These are phyloP conservation scores for Tapera naevia DNA, from an alignment of 2,797 vertebrate genomes.

Conservation along the genomic window DNA sequence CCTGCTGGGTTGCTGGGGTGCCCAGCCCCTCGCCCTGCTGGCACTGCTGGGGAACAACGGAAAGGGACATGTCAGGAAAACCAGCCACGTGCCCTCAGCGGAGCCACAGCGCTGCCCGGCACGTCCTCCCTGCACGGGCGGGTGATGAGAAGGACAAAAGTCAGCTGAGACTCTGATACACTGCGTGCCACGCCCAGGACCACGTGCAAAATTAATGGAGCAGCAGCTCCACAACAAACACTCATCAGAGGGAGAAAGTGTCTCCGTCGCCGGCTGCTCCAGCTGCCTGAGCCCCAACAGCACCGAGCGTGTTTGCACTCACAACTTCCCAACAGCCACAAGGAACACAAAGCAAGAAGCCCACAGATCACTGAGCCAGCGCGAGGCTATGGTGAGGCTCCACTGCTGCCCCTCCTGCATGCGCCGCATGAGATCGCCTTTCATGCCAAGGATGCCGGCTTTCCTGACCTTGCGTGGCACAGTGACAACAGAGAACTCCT, in stretches of 20 bases:
- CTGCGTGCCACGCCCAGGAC: not conserved
- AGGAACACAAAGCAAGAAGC: not conserved
- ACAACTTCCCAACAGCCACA: not conserved
- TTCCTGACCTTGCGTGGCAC: not conserved
- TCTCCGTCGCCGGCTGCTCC: not conserved
- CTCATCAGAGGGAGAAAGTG: fast-evolving
- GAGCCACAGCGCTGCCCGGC: too few species aligned
- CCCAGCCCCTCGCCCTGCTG: fast-evolving
- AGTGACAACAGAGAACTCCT: not conserved
- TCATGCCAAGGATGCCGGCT: not conserved
- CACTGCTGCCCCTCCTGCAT: not conserved
- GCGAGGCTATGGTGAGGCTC: not conserved
- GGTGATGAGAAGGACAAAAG: not conserved
- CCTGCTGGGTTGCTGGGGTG: not conserved
- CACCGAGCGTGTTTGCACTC: fast-evolving
- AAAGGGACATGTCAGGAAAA: fast-evolving
- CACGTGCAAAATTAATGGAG: not conserved
- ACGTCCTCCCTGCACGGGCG: not conserved
- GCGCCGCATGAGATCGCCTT: fast-evolving
- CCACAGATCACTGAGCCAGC: not conserved
- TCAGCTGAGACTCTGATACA: constrained; percentile 11
- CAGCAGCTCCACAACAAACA: fast-evolving
- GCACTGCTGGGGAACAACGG: fast-evolving
- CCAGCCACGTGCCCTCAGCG: not conserved
- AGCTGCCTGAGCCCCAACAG: not conserved